Base-by-base conservation (phyloP, 2,888 invertebrate genomes). In the Notodonta ziczac region DNA sequence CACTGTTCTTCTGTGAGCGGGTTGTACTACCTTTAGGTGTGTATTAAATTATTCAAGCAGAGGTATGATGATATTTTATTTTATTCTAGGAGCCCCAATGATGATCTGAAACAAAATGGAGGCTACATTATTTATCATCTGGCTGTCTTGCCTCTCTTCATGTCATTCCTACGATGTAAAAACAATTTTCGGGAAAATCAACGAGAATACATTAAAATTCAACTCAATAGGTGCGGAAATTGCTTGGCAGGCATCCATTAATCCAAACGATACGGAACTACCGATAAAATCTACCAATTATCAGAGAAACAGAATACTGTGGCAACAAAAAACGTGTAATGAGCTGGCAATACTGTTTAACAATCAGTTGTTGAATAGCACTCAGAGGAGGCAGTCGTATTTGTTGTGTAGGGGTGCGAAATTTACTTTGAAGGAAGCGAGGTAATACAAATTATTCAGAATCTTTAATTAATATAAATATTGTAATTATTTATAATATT, bases 351-450 rank as follows among this genome's bases (percentile, higher is more conserved):
- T 67, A 65, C 66, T 91, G 54, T 73, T 73, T 50, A 72, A 74
- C 4, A 67, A 59, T 61, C 76, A 84, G 59, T 77, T 81, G 66
- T 63, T 92, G 40, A 89, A 89, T 57, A 70, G 57, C 24, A 86
- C 84, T 32, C 94, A 95, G 67, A 78, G 77, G 56, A 88, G 96
- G 64, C 95, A 95, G 89, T 81, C 94, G 58, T 94, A 94, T 84
- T 83, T 96, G 12, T 73, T 96, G 52, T 96, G 96, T 74, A 89
- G 95, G 72, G 96, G 96, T 52, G 95, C 96, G 0, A 94, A 88
- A 59, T 96, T 93, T 77, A 94, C 93, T 5, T 85, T 88, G 54
- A 80, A 91, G 56, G 94, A 95, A 79, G 91, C 94, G 9, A 91
- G 94, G 96, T 96, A 83, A 73, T 12, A 48, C 35, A 24, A 4